These are phyloP conservation scores for Colaptes auratus DNA, from an alignment of 2,113 vertebrate species.

Conservation along the genomic window DNA sequence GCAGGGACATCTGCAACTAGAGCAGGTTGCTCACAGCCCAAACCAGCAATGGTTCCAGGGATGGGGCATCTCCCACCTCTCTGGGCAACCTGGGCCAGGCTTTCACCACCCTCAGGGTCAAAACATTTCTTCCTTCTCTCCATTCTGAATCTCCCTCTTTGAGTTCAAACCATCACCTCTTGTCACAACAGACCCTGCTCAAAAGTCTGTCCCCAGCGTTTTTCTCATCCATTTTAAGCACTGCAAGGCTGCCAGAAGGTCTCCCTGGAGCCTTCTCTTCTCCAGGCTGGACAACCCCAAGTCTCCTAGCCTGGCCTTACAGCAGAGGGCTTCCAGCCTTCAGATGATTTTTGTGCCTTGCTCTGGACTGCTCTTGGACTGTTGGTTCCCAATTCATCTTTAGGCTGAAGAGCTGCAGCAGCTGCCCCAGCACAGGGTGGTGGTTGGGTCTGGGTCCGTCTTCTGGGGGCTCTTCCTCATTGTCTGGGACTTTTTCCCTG, in stretches of 20 bases:
- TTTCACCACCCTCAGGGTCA: not conserved
- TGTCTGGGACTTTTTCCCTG: not conserved
- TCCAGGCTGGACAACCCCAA: not conserved
- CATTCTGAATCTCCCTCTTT: not conserved
- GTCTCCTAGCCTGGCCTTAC: not conserved
- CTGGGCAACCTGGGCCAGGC: not conserved
- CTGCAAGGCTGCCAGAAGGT: not conserved
- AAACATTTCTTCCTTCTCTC: not conserved
- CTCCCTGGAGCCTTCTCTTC: not conserved
- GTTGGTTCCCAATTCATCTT: not conserved
- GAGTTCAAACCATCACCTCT: not conserved
- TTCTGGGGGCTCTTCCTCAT: rapidly evolving
- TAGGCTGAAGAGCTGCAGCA: not conserved
- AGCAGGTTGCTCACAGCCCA: not conserved
- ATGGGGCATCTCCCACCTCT: not conserved
- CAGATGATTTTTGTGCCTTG: not conserved
- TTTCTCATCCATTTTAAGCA: not conserved
- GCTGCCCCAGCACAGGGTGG: not conserved
- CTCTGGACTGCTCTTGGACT: not conserved
- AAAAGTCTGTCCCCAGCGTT: not conserved
- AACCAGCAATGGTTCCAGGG: not conserved
- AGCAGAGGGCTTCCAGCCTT: not conserved
- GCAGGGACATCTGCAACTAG: not conserved
- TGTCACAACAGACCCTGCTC: not conserved
- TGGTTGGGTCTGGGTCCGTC: not conserved